Evolutionary conservation across 2,797 vertebrate genomes (phyloP), one percentile per base, ranked within the genome.

Genomic region (Cynopterus sphinx): DNA sequence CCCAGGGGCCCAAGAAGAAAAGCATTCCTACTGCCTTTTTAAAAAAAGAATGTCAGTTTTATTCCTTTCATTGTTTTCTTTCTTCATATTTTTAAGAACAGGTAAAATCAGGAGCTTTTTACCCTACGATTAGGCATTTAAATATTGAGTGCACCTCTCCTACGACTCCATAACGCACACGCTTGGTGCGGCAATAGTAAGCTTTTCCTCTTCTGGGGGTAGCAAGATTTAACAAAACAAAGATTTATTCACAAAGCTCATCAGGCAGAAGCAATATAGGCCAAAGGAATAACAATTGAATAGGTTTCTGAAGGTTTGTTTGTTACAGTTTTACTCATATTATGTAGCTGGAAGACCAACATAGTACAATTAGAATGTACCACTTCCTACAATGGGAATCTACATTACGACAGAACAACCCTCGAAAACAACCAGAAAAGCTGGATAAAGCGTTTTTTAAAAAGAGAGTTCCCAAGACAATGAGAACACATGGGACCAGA

Each of bases 221-320:
- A 87, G 39, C 33, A 82, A 94, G 88, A 90, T 12, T 31, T 91
- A 57, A 95, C 41, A 77, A 61, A 53, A 70, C 22, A 87, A 90
- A 93, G 33, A 82, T 96, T 33, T 78, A 33, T 83, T 93, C 96
- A 83, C 31, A 91, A 86, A 86, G 65, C 36, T 95, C 46, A 85
- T 59, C 57, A 92, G 57, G 67, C 63, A 91, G 63, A 82, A 94
- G 49, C 65, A 89, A 84, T 51, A 46, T n/a, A 55, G 71, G 43
- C 83, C 46, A 94, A 55, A 88, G 86, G 88, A 87, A 78, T 39
- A 95, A 82, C 33, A 63, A 78, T 0, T 74, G 63, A 88, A 83
- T 57, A 91, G 67, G 59, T 87, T 91, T 73, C 92, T 87, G 19
- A 57, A 68, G 46, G 55, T 17, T 43, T 63, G 55, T 77, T 63